Conservation (phyloP, 1,140 invertebrate species). For the Littorina saxatilis region DNA sequence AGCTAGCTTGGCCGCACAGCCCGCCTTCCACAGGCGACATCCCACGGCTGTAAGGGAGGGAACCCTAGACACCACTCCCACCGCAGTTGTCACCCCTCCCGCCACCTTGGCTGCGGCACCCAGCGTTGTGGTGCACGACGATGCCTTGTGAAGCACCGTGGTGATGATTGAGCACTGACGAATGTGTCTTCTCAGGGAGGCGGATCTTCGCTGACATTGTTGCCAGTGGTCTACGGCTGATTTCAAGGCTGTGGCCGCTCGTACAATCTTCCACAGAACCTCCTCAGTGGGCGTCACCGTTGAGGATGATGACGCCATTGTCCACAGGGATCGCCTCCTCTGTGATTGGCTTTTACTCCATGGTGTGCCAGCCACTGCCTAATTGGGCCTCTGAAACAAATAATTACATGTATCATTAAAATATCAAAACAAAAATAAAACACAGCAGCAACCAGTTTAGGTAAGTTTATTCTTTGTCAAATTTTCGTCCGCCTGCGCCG, state of each 20-base stretch:
- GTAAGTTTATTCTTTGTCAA: no score
- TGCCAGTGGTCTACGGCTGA: slow-evolving; percentile 10
- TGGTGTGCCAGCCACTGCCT: neutral
- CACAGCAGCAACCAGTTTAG: no score
- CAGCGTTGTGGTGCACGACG: neutral
- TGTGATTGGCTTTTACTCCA: neutral
- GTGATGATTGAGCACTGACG: neutral
- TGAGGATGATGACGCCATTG: neutral
- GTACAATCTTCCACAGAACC: slow-evolving; percentile 14
- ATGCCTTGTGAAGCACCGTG: neutral
- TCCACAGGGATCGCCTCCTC: neutral
- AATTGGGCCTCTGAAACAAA: no score
- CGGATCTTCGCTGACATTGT: neutral
- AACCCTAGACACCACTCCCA: slow-evolving; percentile 16
- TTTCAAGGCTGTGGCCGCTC: slow-evolving; percentile 20
- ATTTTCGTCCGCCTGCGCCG: no score
- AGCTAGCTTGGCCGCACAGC: slow-evolving; percentile 8
- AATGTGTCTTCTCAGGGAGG: neutral
- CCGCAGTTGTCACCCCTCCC: neutral
- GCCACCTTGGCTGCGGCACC: slow-evolving; percentile 27
- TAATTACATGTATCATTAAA: no score
- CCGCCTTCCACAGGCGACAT: neutral
- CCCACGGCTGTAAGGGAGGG: neutral
- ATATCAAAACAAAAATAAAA: no score
- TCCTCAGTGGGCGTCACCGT: neutral